phyloP scores from a whole-genome alignment of 2,113 vertebrate genomes.

The Lagopus muta region DNA sequence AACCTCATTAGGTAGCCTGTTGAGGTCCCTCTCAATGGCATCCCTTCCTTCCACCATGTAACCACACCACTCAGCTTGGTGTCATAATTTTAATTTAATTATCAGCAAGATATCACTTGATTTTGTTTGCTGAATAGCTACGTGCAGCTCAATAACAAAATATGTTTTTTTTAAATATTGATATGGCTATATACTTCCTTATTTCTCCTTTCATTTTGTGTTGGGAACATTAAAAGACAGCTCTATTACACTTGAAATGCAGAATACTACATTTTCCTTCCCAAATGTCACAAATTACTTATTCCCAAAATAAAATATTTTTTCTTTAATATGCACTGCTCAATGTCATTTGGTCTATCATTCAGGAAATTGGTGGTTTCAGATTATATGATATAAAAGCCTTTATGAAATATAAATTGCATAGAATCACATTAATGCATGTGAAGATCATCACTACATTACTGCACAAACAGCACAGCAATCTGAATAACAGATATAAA shows the following conservation, averaged over 20 bases:
- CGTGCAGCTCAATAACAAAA: background rate
- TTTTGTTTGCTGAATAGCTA: background rate
- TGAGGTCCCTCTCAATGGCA: too few relatives aligned
- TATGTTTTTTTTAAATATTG: background rate
- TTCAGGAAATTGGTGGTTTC: background rate
- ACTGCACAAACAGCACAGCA: background rate
- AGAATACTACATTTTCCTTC: background rate
- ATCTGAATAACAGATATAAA: background rate
- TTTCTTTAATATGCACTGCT: background rate
- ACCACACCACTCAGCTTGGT: too few relatives aligned
- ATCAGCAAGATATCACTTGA: background rate
- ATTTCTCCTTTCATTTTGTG: background rate
- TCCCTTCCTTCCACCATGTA: too few relatives aligned
- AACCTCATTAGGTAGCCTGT: too few relatives aligned
- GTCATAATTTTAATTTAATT: background rate
- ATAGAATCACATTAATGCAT: background rate
- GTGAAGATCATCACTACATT: background rate
- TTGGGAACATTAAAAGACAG: background rate
- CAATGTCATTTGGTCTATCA: background rate
- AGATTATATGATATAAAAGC: background rate
- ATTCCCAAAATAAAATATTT: background rate
- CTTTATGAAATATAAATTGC: conserved; percentile 9
- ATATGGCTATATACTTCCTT: background rate
- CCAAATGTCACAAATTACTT: background rate
- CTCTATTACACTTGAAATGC: background rate